A percentile compares a stretch with the other conserved stretches of the same genome.
Evolutionary conservation across 1,140 invertebrate species (phyloP).

Genomic region (Alviniconcha marisindica): DNA sequence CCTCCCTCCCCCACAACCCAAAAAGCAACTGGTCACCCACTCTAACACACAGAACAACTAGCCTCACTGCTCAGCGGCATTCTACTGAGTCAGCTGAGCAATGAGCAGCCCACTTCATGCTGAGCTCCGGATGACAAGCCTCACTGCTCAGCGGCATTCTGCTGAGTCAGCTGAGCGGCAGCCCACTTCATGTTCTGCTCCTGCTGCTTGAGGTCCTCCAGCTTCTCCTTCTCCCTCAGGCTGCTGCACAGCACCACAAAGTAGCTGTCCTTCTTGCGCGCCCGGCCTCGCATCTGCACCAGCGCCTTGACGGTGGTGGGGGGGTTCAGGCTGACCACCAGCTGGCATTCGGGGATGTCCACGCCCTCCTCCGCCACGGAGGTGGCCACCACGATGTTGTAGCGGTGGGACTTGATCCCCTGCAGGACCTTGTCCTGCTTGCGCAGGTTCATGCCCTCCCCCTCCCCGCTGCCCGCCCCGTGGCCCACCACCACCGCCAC

Average conservation of each 20-base stretch:
- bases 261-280: conserved; percentile 65
- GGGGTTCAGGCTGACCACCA: conserved; percentile 71
- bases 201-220: conserved; percentile 58
- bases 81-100: neutral
- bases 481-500: conserved; percentile 65
- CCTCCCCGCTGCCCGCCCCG: conserved; percentile 43
- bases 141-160: neutral
- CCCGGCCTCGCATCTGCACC: conserved; percentile 72
- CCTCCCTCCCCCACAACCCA: neutral
- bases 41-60: neutral
- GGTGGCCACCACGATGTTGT: conserved; percentile 68
- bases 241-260: conserved; percentile 70
- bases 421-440: conserved; percentile 63
- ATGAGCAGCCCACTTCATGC: neutral
- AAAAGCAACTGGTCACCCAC: neutral
- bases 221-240: conserved; percentile 57
- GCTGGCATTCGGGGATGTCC: conserved; percentile 70
- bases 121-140: neutral
- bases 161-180: conserved; percentile 37
- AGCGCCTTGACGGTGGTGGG: conserved; percentile 67
- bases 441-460: conserved; percentile 65
- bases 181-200: conserved; percentile 69
- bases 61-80: neutral
- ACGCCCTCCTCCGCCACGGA: conserved; percentile 73
- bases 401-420: conserved; percentile 57